phyloP scores from a whole-genome alignment of 1,140 invertebrate genomes.

The Aporrectodea caliginosa region DNA sequence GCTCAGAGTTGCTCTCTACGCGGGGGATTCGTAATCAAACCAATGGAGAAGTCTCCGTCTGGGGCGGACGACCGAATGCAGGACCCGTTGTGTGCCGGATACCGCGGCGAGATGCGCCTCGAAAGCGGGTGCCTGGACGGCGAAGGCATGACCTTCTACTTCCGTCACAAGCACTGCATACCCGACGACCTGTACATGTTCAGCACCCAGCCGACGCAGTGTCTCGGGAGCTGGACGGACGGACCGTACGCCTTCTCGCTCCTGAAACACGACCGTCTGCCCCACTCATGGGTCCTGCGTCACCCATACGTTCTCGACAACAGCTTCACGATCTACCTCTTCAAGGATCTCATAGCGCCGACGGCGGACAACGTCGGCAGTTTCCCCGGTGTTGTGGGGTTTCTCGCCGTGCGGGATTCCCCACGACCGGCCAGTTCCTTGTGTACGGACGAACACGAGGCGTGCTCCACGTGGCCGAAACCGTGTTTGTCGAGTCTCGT shows the following conservation, averaged over 20 bases:
- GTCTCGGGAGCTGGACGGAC: constrained; percentile 30
- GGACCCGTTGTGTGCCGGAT: neutral
- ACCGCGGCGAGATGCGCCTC: constrained; percentile 19
- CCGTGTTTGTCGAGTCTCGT: constrained; percentile 18
- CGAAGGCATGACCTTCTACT: constrained; percentile 31
- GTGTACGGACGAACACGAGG: constrained; percentile 30
- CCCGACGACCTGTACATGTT: constrained; percentile 32
- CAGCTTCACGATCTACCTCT: constrained; percentile 15
- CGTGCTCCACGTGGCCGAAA: constrained; percentile 7
- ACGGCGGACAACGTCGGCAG: neutral
- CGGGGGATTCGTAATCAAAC: neutral
- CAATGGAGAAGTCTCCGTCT: neutral
- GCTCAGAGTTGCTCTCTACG: neutral
- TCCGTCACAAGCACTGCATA: constrained; percentile 31
- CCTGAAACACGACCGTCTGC: constrained; percentile 25
- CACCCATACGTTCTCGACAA: constrained; percentile 5
- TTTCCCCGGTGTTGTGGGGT: neutral
- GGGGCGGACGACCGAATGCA: neutral
- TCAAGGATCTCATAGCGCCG: constrained; percentile 24
- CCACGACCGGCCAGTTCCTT: constrained; percentile 6
- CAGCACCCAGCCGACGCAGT: constrained; percentile 25
- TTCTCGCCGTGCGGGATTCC: neutral
- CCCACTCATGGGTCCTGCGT: constrained; percentile 30
- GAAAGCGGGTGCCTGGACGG: constrained; percentile 30
- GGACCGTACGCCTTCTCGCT: constrained; percentile 22